Percentiles rank a stretch among this genome's conserved stretches.
Evolutionary conservation across 1,140 invertebrate genomes (phyloP).

Genomic region (Pararge aegeria): DNA sequence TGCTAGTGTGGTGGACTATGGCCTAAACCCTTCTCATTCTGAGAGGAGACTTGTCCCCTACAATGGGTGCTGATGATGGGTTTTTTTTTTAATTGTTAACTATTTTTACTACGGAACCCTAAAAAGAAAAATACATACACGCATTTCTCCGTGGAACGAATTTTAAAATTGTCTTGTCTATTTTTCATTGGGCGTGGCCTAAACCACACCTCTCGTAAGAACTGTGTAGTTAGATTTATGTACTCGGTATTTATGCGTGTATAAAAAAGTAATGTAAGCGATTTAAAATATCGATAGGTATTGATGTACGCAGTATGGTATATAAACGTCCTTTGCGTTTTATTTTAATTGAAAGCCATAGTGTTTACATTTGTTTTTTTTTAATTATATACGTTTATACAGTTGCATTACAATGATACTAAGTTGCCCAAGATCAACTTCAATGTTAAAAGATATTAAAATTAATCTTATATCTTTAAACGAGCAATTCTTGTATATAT

Average conservation of each 20-base stretch:
- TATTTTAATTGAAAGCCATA: neutral
- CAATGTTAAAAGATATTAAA: too few species aligned
- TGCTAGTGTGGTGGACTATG: too few species aligned
- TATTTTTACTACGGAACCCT: conserved; percentile 12
- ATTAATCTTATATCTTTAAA: too few species aligned
- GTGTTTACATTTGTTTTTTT: neutral
- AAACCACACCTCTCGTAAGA: conserved; percentile 36
- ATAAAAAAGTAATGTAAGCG: neutral
- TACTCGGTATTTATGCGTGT: neutral
- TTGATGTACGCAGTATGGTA: neutral
- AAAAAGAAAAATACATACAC: neutral
- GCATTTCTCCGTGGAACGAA: neutral
- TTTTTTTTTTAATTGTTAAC: too few species aligned
- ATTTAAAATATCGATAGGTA: neutral
- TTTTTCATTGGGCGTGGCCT: conserved; percentile 37
- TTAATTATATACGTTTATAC: neutral
- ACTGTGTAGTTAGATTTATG: conserved; percentile 17
- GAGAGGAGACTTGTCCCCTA: too few species aligned
- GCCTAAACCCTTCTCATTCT: too few species aligned
- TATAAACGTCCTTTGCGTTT: neutral
- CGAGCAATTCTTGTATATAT: too few species aligned
- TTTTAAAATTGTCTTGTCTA: neutral
- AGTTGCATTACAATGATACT: neutral
- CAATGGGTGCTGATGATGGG: too few species aligned
- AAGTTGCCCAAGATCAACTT: neutral